Evolutionary conservation across 1,140 invertebrate species (phyloP).

Genomic region (Drosophila leontia): DNA sequence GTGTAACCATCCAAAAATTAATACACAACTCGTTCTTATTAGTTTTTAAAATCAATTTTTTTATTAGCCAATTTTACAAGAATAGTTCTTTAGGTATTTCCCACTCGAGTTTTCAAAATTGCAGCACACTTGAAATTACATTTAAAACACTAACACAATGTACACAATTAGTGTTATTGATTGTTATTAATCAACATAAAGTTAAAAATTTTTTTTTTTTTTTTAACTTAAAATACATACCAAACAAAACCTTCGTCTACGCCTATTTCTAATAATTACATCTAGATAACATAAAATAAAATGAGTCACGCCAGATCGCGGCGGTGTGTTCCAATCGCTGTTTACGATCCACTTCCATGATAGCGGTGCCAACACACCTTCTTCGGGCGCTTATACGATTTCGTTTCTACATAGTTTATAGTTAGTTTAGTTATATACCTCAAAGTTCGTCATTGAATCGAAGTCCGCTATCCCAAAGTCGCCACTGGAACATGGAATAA

Average conservation of each 20-base stretch:
- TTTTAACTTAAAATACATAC: slow-evolving; percentile 68
- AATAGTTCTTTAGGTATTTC: slow-evolving; percentile 76
- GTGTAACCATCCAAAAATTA: neutral
- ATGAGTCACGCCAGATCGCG: slow-evolving; percentile 36
- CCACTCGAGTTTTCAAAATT: slow-evolving; percentile 44
- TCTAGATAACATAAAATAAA: slow-evolving; percentile 51
- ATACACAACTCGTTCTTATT: neutral
- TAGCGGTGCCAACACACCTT: slow-evolving; percentile 44
- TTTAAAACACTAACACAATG: slow-evolving; percentile 64
- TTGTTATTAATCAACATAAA: slow-evolving; percentile 2
- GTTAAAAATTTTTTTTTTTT: too few relatives aligned
- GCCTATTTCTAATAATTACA: slow-evolving; percentile 58
- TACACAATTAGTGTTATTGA: slow-evolving; percentile 53
- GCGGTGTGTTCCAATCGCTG: slow-evolving; percentile 29
- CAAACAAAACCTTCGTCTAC: slow-evolving; percentile 73
- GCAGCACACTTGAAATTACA: slow-evolving; percentile 59
- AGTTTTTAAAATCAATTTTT: slow-evolving; percentile 69
- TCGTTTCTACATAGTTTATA: slow-evolving; percentile 53
- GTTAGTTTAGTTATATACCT: slow-evolving; percentile 62
- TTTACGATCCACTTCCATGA: slow-evolving; percentile 49
- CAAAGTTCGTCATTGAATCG: slow-evolving; percentile 74
- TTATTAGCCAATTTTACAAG: slow-evolving; percentile 84
- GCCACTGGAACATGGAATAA: slow-evolving; percentile 58
- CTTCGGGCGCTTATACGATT: slow-evolving; percentile 48
- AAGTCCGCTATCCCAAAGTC: slow-evolving; percentile 79